Percentiles rank a stretch among this genome's conserved stretches.
phyloP scores from a whole-genome alignment of 2,888 invertebrate genomes.

The Didymodactylos carnosus region DNA sequence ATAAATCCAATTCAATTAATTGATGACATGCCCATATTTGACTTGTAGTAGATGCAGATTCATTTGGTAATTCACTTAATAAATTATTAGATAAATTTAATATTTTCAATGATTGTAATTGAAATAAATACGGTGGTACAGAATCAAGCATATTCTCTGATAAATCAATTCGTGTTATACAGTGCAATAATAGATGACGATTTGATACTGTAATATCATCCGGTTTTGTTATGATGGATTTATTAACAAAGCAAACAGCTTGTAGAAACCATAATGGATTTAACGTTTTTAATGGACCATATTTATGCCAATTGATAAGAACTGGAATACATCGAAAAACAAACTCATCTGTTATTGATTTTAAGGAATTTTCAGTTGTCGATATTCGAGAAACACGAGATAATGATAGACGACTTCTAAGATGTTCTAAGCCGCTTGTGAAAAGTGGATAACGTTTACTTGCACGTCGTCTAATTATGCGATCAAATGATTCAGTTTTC shows the following conservation, averaged over 20 bases:
- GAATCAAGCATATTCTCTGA: conserved; percentile 57
- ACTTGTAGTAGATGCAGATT: background rate
- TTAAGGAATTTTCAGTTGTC: background rate
- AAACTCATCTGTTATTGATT: too few relatives aligned
- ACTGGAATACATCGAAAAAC: background rate
- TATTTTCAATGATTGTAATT: conserved; percentile 51
- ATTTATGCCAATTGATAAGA: background rate
- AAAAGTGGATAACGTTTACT: background rate
- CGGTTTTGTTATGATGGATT: background rate
- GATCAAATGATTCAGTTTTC: background rate
- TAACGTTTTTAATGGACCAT: background rate
- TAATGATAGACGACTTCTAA: background rate
- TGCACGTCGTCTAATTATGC: background rate
- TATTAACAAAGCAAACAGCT: background rate
- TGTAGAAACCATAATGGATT: background rate
- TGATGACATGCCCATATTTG: conserved; percentile 47
- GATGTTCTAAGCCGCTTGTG: background rate
- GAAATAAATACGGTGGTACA: conserved; percentile 28
- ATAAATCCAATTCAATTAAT: conserved; percentile 59
- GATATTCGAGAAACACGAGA: too few relatives aligned
- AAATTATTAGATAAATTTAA: conserved; percentile 64
- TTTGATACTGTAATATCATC: background rate
- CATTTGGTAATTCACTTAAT: conserved; percentile 53
- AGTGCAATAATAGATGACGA: background rate
- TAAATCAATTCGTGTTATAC: conserved; percentile 10